Base-by-base conservation (phyloP, 2,888 invertebrate genomes). In the Allacma fusca region DNA sequence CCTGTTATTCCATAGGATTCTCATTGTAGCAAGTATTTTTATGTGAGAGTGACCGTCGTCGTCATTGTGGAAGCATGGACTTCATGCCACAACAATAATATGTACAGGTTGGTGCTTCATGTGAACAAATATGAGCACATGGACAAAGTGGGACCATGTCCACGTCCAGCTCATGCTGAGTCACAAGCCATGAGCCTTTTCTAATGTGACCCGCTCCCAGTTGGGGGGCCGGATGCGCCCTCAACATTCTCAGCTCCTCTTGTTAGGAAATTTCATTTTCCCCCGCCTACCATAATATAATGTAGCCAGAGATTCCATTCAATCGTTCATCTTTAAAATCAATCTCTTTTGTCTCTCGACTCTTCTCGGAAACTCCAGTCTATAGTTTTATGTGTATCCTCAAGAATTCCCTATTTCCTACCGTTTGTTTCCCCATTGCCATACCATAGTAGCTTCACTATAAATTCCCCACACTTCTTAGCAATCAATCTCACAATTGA, bases 161-260 rank as follows among this genome's bases (percentile, higher is more conserved):
- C 76, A 81, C 80, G 81, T 79, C 80, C 81, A 81, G 78, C 81
- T 80, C 81, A 78, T 78, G 83, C 83, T 83, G 83, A 74, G 83
- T 76, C 76, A 76, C 69, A 76, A 70, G 57, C 70, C 76, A 69
- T 69, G 69, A 28, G 40, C 40, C 57, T 57, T 67, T 76, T 76
- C 76, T 76, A 69, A 76, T 76, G 68, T 68, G 40, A 68, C 76
- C 76, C 76, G 76, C 76, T 59, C 21, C 64, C 50, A 23, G 29
- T 44, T 43, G 69, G 76, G 76, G 73, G 73, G 64, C 73, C 64
- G 73, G 73, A 74, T 74, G 73, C 59, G 44, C 64, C 59, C 64
- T 24, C 19, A 64, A 64, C 73, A 64, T 74, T 62, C 64, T 74
- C 26, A 12, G 13, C 29, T 34, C 59, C 64, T 21, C 59, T 72